Percentiles rank a stretch among this genome's conserved stretches.
Evolutionary conservation across 2,113 vertebrate genomes (phyloP).

Genomic region (Rana temporaria): DNA sequence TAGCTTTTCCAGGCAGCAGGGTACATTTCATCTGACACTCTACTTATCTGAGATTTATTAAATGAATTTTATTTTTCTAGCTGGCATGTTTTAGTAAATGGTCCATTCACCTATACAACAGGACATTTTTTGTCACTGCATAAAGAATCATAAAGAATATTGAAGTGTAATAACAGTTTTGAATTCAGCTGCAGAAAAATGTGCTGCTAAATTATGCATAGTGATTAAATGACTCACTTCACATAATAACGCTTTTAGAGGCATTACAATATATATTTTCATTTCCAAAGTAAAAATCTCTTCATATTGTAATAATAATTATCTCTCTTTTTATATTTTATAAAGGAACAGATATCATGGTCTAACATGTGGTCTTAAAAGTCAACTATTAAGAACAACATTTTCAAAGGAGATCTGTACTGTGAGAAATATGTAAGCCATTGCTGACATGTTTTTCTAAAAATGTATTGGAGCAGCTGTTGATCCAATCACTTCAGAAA

Average conservation of each 20-base stretch:
- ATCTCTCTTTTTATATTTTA: no score
- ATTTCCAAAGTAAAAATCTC: not conserved
- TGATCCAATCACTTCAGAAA: no score
- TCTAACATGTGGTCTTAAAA: no score
- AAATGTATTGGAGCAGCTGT: not conserved
- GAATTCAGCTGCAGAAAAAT: not conserved
- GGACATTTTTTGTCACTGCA: not conserved
- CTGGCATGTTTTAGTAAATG: not conserved
- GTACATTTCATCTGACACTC: conserved; percentile 1
- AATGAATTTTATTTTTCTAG: conserved; percentile 3
- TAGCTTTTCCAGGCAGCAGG: not conserved
- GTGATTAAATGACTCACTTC: conserved; percentile 12
- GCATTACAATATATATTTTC: not conserved
- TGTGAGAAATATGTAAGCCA: no score
- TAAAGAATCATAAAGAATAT: conserved; percentile 29
- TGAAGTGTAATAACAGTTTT: not conserved
- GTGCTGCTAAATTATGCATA: conserved; percentile 2
- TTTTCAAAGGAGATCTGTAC: no score
- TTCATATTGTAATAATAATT: no score
- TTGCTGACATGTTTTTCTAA: not conserved
- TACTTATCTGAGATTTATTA: conserved; percentile 5
- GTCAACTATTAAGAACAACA: no score
- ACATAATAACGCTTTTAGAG: not conserved
- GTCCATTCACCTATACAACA: not conserved
- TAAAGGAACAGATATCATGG: no score